Base-by-base conservation (phyloP, 2,888 invertebrate species). In the Nyleta sp. region DNA sequence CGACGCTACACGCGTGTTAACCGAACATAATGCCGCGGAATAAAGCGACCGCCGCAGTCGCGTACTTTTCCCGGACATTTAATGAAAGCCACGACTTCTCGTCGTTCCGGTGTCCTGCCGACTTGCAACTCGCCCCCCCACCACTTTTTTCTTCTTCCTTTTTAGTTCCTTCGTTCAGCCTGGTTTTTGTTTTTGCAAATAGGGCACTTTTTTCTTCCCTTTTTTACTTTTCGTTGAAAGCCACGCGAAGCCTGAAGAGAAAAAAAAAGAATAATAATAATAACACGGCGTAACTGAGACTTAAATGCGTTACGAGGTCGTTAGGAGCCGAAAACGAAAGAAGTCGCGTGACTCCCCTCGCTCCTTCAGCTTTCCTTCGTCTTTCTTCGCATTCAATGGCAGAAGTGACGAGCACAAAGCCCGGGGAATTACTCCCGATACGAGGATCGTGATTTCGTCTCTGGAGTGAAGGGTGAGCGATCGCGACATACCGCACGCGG, bases 1-100 rank as follows among this genome's bases (percentile, higher is more conserved):
- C 79, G 55, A 57, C 71, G 83, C 82, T 83, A 57, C 85, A 87
- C 84, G 87, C 87, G 83, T 84, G 85, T 88, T 88, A 86, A 81
- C 72, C 82, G 78, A 83, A 82, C 80, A 88, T 88, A 88, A 88
- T 87, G 81, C 80, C 71, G 75, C 48, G 68, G 80, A 72, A 80
- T 82, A 81, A 82, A 83, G 72, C 81, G 80, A 42, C 77, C 67
- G 65, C 68, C 70, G 76, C 62, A 44, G 42, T 64, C 71, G 71
- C 70, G 42, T 70, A 71, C 52, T 64, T 76, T 80, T 77, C 76
- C 62, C 60, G 60, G 24, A 13, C 48, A 53, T 76, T 74, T 78
- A 82, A 84, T 74, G 76, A 74, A 82, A 81, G 76, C 48, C 46
- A 5, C 20, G 57, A 31, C 53, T 53, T 53, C 44, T 33, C 42